These are phyloP conservation scores for Centropristis striata DNA, from an alignment of 2,113 vertebrate species.

Conservation along the genomic window DNA sequence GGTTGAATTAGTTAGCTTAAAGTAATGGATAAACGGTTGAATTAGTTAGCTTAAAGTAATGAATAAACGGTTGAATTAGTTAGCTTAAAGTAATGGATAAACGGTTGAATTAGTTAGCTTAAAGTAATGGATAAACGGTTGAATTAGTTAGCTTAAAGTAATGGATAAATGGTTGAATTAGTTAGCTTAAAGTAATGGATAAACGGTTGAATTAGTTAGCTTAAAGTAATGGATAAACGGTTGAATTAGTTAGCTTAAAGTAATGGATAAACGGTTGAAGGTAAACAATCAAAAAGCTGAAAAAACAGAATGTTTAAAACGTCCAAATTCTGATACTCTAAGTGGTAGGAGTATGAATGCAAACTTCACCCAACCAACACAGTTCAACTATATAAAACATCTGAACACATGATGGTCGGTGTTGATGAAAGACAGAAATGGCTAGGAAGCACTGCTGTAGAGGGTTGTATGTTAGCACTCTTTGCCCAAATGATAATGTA, in stretches of 20 bases:
- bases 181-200: too few relatives aligned
- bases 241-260: not conserved
- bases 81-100: too few relatives aligned
- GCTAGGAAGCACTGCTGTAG: not conserved
- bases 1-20: too few relatives aligned
- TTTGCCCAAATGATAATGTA: not conserved
- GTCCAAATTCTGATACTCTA: not conserved
- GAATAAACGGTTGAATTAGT: too few relatives aligned
- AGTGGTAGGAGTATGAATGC: not conserved
- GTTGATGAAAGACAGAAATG: not conserved
- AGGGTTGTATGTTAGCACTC: not conserved
- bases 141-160: too few relatives aligned
- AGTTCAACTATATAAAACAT: not conserved
- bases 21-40: too few relatives aligned
- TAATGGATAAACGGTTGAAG: too few relatives aligned
- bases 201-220: not conserved
- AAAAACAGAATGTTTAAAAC: not conserved
- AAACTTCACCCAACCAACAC: not conserved
- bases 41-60: too few relatives aligned
- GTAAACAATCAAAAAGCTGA: too few relatives aligned
- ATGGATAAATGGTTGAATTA: too few relatives aligned
- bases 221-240: not conserved
- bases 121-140: too few relatives aligned
- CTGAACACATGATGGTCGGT: too few relatives aligned
- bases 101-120: not conserved